phyloP scores from a whole-genome alignment of 2,113 vertebrate species.

The Nerophis ophidion region DNA sequence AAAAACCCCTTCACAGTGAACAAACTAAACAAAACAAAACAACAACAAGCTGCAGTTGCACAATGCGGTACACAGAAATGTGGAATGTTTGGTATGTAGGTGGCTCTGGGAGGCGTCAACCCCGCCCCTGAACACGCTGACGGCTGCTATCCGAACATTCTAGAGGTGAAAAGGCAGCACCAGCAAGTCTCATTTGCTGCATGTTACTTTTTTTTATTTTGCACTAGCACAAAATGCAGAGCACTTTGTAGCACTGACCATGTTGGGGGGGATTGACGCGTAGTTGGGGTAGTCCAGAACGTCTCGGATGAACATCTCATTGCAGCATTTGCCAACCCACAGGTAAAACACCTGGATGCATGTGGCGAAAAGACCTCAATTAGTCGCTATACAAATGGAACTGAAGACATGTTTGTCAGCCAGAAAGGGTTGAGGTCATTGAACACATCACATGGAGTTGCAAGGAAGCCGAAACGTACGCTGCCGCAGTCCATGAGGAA shows the following conservation, averaged over 20 bases:
- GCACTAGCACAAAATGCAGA: not conserved
- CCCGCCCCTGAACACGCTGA: slow-evolving; percentile 31
- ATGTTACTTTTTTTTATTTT: not conserved
- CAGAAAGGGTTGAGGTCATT: not conserved
- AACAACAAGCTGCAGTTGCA: not conserved
- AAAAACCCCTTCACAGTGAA: slow-evolving; percentile 2
- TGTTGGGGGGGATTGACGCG: slow-evolving; percentile 81
- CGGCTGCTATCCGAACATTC: slow-evolving; percentile 19
- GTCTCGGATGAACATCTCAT: slow-evolving; percentile 85
- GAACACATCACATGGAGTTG: not conserved
- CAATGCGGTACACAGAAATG: slow-evolving; percentile 15
- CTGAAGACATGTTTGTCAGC: not conserved
- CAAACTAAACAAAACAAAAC: slow-evolving; percentile 20
- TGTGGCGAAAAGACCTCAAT: no score
- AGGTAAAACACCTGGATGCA: slow-evolving; percentile 82
- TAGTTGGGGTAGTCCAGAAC: slow-evolving; percentile 87
- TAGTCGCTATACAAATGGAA: not conserved
- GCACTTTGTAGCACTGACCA: slow-evolving; percentile 73
- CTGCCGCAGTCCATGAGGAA: slow-evolving; percentile 93
- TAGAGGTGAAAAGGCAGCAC: slow-evolving; percentile 7
- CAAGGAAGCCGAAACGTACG: slow-evolving; percentile 67
- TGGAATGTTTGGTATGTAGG: slow-evolving; percentile 16
- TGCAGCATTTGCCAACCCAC: slow-evolving; percentile 90
- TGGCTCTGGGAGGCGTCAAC: slow-evolving; percentile 9
- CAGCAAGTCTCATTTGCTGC: slow-evolving; percentile 35